phyloP scores from a whole-genome alignment of 2,888 invertebrate genomes.

The Agonum fuliginosum region DNA sequence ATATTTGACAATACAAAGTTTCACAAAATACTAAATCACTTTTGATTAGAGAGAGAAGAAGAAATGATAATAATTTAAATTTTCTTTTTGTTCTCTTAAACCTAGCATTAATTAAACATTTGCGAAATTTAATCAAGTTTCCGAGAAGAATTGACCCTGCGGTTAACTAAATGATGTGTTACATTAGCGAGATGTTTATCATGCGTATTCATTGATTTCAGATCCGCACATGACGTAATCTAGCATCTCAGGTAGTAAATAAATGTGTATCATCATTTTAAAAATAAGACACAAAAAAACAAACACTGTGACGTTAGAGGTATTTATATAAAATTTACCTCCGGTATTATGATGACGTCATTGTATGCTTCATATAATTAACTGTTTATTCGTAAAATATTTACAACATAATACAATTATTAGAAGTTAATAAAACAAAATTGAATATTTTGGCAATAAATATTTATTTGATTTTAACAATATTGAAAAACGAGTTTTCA shows the following conservation, averaged over 20 bases:
- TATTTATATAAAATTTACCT: constrained; percentile 9
- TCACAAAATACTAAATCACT: too few species aligned
- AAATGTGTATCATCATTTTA: constrained; percentile 40
- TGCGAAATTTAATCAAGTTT: not conserved
- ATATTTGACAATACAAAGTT: too few species aligned
- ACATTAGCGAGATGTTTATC: not conserved
- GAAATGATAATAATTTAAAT: too few species aligned
- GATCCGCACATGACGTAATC: constrained; percentile 13
- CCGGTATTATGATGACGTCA: constrained; percentile 30
- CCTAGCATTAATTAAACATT: not conserved
- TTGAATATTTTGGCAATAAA: constrained; percentile 19
- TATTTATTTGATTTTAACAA: constrained; percentile 21
- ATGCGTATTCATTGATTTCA: not conserved
- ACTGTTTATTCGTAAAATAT: constrained; percentile 28
- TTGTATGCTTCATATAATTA: constrained; percentile 6
- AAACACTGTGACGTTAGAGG: constrained; percentile 28
- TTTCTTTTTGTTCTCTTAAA: not conserved
- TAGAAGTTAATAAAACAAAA: not conserved
- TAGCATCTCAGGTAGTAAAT: constrained; percentile 28
- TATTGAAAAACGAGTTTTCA: not conserved
- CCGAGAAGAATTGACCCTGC: constrained; percentile 14
- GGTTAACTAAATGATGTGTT: not conserved
- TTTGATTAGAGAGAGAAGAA: too few species aligned
- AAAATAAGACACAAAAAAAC: constrained; percentile 27
- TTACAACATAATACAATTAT: constrained; percentile 4